A percentile compares a stretch with the other conserved stretches of the same genome.
Evolutionary conservation across 2,888 invertebrate genomes (phyloP).

Genomic region (Harpalus rubripes): DNA sequence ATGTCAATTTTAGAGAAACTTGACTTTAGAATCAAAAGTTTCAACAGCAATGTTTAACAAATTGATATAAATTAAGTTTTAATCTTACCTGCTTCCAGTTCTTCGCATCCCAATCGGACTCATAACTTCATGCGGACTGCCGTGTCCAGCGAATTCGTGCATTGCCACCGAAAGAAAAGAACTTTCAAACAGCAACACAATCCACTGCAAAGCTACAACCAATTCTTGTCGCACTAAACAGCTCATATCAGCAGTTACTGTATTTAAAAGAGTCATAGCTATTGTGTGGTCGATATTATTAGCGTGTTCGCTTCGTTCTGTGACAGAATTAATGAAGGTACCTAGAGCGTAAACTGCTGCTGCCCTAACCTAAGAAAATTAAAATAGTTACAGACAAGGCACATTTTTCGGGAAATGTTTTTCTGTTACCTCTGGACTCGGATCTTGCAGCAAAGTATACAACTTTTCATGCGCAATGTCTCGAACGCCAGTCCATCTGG

Average conservation of each 20-base stretch:
- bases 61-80: no score
- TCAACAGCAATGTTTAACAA: no score
- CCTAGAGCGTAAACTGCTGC: conserved; percentile 97
- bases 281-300: conserved; percentile 96
- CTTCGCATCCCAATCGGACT: conserved; percentile 76
- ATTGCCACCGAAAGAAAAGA: conserved; percentile 90
- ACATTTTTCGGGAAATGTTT: no score
- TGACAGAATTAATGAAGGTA: conserved; percentile 92
- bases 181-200: conserved; percentile 92
- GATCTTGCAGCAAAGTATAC: conserved; percentile 88
- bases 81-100: conserved; percentile 74
- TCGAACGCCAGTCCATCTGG: conserved; percentile 96
- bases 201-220: conserved; percentile 91
- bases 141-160: conserved; percentile 77
- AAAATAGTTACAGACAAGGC: neutral
- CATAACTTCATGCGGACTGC: conserved; percentile 64
- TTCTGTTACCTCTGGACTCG: conserved; percentile 88
- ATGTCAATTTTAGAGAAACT: no score
- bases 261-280: conserved; percentile 90
- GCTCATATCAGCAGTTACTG: conserved; percentile 88
- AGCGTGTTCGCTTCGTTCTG: conserved; percentile 93
- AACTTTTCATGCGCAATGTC: conserved; percentile 98
- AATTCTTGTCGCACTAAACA: conserved; percentile 93
- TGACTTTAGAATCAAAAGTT: no score
- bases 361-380: conserved; percentile 85